These are phyloP conservation scores for Diplogasteroides magnus DNA, from an alignment of 1,140 invertebrate species.

Conservation along the genomic window DNA sequence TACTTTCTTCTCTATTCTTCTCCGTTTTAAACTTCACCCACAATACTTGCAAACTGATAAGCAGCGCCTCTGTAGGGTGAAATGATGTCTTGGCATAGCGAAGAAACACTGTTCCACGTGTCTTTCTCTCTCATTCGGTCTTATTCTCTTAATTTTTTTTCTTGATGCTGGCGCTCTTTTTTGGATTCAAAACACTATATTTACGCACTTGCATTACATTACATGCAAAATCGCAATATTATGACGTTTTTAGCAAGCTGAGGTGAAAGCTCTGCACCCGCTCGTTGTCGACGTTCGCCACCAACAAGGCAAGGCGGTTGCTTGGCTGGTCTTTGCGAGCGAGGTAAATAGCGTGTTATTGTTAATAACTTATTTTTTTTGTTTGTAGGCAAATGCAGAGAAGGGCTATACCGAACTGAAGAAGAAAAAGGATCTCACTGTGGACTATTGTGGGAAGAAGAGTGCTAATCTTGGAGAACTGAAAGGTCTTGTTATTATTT, in stretches of 20 bases:
- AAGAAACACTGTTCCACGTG: too few species aligned
- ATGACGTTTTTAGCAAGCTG: slow-evolving; percentile 4
- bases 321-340: slow-evolving; percentile 28
- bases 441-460: slow-evolving; percentile 31
- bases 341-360: too few species aligned
- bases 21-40: too few species aligned
- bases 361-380: too few species aligned
- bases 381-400: slow-evolving; percentile 22
- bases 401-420: slow-evolving; percentile 22
- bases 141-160: neutral
- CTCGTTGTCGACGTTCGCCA: slow-evolving; percentile 24
- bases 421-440: slow-evolving; percentile 16
- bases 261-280: slow-evolving; percentile 15
- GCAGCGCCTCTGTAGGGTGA: too few species aligned
- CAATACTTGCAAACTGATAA: too few species aligned
- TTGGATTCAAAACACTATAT: too few species aligned
- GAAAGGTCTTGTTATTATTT: neutral
- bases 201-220: too few species aligned
- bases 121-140: neutral
- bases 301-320: slow-evolving; percentile 13
- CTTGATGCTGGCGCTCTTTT: too few species aligned
- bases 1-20: too few species aligned
- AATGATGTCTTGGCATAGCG: too few species aligned
- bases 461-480: slow-evolving; percentile 4
- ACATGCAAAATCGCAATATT: too few species aligned